These are phyloP conservation scores for Melanocharis versteri DNA, from an alignment of 2,113 vertebrate genomes.

Conservation along the genomic window DNA sequence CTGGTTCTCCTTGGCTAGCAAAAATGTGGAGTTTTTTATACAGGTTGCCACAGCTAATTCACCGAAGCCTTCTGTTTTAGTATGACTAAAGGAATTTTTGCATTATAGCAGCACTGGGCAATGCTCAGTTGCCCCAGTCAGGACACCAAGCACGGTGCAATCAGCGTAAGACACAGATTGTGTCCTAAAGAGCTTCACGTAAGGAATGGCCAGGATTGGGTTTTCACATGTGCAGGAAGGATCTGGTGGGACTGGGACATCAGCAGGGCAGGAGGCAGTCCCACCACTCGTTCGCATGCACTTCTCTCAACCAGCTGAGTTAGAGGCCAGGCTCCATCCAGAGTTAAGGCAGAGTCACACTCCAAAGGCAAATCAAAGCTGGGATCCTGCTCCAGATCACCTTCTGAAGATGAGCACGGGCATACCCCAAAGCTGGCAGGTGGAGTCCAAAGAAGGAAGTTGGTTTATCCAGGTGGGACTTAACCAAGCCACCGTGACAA, in stretches of 20 bases:
- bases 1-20: neutral
- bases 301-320: neutral
- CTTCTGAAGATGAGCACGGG: neutral
- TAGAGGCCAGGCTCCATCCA: neutral
- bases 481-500: accelerated
- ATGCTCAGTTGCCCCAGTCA: neutral
- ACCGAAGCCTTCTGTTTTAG: neutral
- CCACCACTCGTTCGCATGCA: neutral
- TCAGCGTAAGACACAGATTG: neutral
- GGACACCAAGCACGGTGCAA: neutral
- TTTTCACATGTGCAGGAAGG: neutral
- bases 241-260: neutral
- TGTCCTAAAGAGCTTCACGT: neutral
- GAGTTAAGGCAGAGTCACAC: neutral
- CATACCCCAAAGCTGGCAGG: neutral
- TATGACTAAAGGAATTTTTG: neutral
- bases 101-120: neutral
- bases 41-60: neutral
- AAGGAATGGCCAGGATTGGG: neutral
- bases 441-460: neutral
- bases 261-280: neutral
- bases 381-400: neutral
- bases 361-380: neutral
- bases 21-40: neutral
- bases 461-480: neutral